These are phyloP conservation scores for Melieria omissa DNA, from an alignment of 2,888 invertebrate genomes.

Conservation along the genomic window DNA sequence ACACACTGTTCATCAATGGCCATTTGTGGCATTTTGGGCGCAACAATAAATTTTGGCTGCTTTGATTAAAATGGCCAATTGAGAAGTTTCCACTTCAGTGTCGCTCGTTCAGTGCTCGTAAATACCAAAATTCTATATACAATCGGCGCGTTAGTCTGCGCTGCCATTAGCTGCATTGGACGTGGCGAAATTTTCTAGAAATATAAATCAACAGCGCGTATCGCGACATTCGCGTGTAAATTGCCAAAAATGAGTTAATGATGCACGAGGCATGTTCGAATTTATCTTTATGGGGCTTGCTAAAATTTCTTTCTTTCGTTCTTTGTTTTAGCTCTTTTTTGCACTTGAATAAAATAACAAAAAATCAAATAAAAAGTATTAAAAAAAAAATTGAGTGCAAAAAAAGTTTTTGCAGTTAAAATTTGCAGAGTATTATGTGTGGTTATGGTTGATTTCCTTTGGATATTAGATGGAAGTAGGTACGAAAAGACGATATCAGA, in stretches of 20 bases:
- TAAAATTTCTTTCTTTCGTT: slow-evolving; percentile 2
- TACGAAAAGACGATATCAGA: too few relatives aligned
- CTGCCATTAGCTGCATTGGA: slow-evolving; percentile 1
- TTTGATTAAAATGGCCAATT: slow-evolving; percentile 14
- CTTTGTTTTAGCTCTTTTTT: not conserved
- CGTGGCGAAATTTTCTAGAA: slow-evolving; percentile 12
- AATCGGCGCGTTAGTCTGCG: too few relatives aligned
- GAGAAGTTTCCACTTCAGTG: not conserved
- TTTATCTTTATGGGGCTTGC: slow-evolving; percentile 56
- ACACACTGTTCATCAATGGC: not conserved
- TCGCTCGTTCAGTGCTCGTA: too few relatives aligned
- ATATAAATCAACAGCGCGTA: slow-evolving; percentile 30
- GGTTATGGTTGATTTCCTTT: too few relatives aligned
- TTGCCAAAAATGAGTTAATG: slow-evolving; percentile 62
- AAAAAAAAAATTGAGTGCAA: too few relatives aligned
- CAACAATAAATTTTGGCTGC: slow-evolving; percentile 11
- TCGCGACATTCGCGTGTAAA: slow-evolving; percentile 35
- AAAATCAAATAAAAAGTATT: too few relatives aligned
- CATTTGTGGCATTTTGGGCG: not conserved
- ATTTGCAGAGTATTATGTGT: too few relatives aligned
- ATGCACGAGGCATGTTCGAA: slow-evolving; percentile 62
- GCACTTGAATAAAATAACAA: not conserved
- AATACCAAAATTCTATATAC: too few relatives aligned
- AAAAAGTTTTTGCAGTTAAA: too few relatives aligned
- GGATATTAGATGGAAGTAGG: too few relatives aligned